A percentile compares a stretch with the other conserved stretches of the same genome.
phyloP scores from a whole-genome alignment of 53 echinoderm and acorn worm species.

The Echinometra lucunter region DNA sequence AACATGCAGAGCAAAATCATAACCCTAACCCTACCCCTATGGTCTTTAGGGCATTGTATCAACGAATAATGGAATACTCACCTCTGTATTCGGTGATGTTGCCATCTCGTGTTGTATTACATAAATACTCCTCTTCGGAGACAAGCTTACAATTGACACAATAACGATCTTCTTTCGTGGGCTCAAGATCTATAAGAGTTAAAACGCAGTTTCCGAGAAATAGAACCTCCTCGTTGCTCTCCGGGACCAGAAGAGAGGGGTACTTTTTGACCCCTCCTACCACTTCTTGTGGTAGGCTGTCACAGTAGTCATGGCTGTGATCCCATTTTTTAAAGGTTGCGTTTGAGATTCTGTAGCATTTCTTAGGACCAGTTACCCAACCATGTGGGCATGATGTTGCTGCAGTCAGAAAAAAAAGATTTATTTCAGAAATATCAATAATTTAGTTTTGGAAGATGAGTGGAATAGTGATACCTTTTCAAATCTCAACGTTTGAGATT shows the following conservation, averaged over 20 bases:
- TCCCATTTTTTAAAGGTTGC: background rate
- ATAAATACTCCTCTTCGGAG: background rate
- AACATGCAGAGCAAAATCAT: too few species aligned
- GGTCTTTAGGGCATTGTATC: too few species aligned
- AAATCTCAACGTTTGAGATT: too few species aligned
- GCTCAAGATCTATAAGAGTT: too few species aligned
- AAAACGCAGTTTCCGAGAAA: too few species aligned
- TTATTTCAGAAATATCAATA: too few species aligned
- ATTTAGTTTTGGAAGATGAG: too few species aligned
- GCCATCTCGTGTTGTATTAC: background rate
- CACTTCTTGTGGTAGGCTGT: background rate
- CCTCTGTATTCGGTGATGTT: background rate
- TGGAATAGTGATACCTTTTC: too few species aligned
- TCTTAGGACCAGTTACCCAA: background rate
- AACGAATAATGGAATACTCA: background rate
- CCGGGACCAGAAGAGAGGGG: background rate
- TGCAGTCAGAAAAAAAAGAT: background rate
- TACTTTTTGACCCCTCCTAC: background rate
- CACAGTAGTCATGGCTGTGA: background rate
- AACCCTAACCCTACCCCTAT: too few species aligned
- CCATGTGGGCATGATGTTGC: constrained; percentile 17
- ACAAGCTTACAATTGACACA: background rate
- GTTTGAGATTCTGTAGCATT: too few species aligned
- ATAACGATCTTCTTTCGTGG: background rate
- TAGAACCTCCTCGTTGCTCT: background rate